phyloP scores from a whole-genome alignment of 2,113 vertebrate species.

The Siphamia tubifer region DNA sequence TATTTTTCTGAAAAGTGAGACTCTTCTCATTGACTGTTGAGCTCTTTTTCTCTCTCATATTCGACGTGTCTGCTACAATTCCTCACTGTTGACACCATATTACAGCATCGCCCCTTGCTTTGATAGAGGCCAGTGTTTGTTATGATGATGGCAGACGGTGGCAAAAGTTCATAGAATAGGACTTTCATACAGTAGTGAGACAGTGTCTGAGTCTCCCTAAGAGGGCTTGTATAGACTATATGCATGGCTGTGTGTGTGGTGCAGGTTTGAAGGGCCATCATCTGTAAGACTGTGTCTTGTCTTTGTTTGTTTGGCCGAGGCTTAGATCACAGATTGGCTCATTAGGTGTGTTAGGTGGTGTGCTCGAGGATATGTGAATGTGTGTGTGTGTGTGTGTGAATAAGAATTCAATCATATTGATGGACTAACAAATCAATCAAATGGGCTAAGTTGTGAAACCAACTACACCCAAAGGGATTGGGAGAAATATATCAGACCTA shows the following conservation, averaged over 20 bases:
- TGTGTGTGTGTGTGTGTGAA: neutral
- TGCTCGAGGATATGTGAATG: neutral
- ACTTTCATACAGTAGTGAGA: slow-evolving; percentile 27
- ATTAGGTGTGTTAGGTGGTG: slow-evolving; percentile 22
- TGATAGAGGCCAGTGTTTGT: slow-evolving; percentile 41
- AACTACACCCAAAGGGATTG: neutral
- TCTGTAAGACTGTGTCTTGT: slow-evolving; percentile 35
- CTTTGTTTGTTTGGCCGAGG: slow-evolving; percentile 45
- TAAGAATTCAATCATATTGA: slow-evolving; percentile 30
- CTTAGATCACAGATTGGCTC: slow-evolving; percentile 30
- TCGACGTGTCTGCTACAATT: neutral
- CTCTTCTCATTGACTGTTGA: neutral
- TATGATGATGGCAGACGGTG: slow-evolving; percentile 31
- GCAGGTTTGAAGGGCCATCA: slow-evolving; percentile 11
- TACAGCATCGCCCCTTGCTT: neutral
- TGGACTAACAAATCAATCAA: slow-evolving; percentile 42
- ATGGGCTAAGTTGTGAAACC: slow-evolving; percentile 32
- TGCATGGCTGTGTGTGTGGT: neutral
- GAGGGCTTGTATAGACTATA: neutral
- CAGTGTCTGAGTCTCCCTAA: neutral
- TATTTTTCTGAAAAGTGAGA: neutral
- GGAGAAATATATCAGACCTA: neutral
- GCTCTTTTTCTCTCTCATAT: neutral
- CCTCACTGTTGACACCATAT: slow-evolving; percentile 15
- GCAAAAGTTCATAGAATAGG: slow-evolving; percentile 44